Evolutionary conservation across 2,888 invertebrate species (phyloP).

Genomic region (Nipponacmea schrenckii): DNA sequence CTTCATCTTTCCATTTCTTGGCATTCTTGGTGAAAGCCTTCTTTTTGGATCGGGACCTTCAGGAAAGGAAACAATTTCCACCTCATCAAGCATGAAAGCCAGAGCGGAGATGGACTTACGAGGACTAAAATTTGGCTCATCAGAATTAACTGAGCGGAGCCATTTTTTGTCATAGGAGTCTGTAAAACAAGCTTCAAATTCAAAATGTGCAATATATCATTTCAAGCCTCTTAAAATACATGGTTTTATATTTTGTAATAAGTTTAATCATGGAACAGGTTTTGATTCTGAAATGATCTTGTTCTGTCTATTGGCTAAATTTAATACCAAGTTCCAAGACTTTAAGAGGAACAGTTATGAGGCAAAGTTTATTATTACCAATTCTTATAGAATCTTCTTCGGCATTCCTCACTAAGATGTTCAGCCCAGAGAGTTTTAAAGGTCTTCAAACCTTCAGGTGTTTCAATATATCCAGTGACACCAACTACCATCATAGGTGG

Average conservation of each 20-base stretch:
- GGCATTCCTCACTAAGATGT: conserved; percentile 98
- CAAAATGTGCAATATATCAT: too few relatives aligned
- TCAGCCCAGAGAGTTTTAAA: conserved; percentile 98
- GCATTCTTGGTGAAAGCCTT: conserved; percentile 99
- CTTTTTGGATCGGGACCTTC: conserved; percentile 99
- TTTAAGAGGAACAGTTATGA: too few relatives aligned
- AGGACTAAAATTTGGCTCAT: not conserved
- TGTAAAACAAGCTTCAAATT: too few relatives aligned
- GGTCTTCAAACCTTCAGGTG: conserved; percentile 94
- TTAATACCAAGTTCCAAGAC: too few relatives aligned
- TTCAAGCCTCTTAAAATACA: too few relatives aligned
- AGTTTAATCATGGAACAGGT: too few relatives aligned
- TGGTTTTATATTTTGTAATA: too few relatives aligned
- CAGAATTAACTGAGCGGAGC: not conserved
- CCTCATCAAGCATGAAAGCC: conserved; percentile 37
- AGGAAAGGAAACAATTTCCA: conserved; percentile 15
- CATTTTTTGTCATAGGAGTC: not conserved
- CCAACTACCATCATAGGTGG: conserved; percentile 99
- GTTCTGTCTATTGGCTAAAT: too few relatives aligned
- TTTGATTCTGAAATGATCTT: too few relatives aligned
- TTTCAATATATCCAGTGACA: conserved; percentile 98
- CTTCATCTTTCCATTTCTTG: conserved; percentile 98
- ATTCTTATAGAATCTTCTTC: conserved; percentile 99
- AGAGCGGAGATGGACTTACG: conserved; percentile 28
- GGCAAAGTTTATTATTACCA: too few relatives aligned